phyloP scores from a whole-genome alignment of 2,797 vertebrate species.

The Stomatorhinus walkeri region DNA sequence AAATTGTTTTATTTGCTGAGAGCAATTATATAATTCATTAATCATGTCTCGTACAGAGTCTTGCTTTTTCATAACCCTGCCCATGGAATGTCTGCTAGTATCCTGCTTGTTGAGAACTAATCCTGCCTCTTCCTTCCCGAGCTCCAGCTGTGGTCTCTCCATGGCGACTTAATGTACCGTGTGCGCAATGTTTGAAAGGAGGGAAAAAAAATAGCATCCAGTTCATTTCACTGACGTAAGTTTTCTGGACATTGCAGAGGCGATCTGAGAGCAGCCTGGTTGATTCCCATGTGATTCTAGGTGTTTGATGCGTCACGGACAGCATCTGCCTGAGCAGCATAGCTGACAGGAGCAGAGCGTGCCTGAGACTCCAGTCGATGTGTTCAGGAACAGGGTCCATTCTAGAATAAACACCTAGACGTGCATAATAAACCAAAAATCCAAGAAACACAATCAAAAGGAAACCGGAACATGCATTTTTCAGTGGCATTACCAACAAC shows the following conservation, averaged over 20 bases:
- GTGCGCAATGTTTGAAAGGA: neutral
- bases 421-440: neutral
- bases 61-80: neutral
- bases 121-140: neutral
- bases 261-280: neutral
- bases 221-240: neutral
- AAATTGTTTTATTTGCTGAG: neutral
- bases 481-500: neutral
- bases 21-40: neutral
- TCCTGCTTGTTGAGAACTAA: neutral
- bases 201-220: neutral
- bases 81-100: neutral
- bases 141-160: slow-evolving; percentile 1
- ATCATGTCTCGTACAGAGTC: neutral
- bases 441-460: neutral
- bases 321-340: neutral
- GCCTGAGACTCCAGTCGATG: no score
- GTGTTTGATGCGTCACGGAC: neutral
- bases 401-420: neutral
- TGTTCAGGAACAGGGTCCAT: neutral
- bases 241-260: neutral
- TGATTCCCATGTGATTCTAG: neutral
- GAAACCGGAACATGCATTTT: neutral
- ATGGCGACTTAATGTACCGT: neutral
- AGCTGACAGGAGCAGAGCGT: neutral